A percentile compares a stretch with the other conserved stretches of the same genome.
phyloP scores from a whole-genome alignment of 2,113 vertebrate species.

The Stegostoma tigrinum region DNA sequence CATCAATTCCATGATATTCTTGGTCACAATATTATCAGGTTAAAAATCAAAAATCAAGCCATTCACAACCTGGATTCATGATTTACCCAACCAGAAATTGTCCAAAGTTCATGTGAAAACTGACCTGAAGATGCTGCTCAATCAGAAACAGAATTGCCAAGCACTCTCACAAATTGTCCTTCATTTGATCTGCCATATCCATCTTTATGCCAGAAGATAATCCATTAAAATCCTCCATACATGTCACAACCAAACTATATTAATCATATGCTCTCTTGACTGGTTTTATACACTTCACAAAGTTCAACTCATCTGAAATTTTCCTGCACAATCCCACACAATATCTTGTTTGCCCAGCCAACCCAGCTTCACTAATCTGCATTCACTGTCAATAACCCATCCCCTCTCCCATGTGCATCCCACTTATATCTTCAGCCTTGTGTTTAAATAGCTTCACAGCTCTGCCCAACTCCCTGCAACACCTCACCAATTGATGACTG shows the following conservation, averaged over 20 bases:
- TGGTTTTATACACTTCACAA: neutral
- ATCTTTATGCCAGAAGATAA: neutral
- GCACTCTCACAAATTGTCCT: neutral
- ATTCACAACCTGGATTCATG: no score
- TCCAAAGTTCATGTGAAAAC: no score
- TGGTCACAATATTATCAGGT: neutral
- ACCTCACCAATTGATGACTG: neutral
- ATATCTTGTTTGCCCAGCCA: neutral
- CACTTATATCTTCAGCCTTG: neutral
- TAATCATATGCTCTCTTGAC: neutral
- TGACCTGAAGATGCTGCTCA: neutral
- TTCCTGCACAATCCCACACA: neutral
- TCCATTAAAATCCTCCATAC: neutral
- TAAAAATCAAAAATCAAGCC: no score
- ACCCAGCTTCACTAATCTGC: neutral
- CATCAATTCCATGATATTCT: neutral
- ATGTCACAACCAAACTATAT: neutral
- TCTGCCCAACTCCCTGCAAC: neutral
- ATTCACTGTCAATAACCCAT: no score
- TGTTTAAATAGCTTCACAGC: neutral
- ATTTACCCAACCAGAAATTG: no score
- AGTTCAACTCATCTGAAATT: neutral
- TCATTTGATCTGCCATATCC: neutral
- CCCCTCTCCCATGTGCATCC: neutral
- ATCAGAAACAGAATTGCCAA: neutral